Base-by-base conservation (phyloP, 2,888 invertebrate genomes). In the Cephus pulcher region DNA sequence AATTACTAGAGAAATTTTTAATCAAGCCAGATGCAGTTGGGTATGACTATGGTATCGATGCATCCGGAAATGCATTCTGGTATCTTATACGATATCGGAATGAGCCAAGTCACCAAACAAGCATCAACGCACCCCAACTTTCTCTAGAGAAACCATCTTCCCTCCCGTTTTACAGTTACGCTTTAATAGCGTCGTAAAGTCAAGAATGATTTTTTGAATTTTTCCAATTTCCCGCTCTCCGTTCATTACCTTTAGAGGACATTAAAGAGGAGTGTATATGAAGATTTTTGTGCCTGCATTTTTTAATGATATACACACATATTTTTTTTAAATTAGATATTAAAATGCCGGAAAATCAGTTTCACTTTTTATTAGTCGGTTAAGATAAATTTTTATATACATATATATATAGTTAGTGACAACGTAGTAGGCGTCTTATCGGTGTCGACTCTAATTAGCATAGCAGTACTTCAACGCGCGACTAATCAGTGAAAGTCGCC, bases 401-500 rank as follows among this genome's bases (percentile, higher is more conserved):
- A 23, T 9, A 23, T 40, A 15, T 34, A 11, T 34, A 40, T 15
- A 15, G 23, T 9, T 23, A 23, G 23, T 23, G 56, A 9, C 9
- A 56, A 56, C 2, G 23, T 23, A 56, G 56, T 23, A 23, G 56
- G 56, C 56, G 9, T 56, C 56, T 56, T 56, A 56, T 56, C 56
- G 56, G 56, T 56, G 56, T 23, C 56, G 56, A 34, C 12, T 71
- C 3, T 23, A 11, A 71, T 71, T 71, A 71, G 71, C 71, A 71
- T 71, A 71, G 12, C 34, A 15, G 33, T 34, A 23, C 34, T 32
- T 71, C 32, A 12, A 78, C 81, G 83, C 80, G 83, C 84, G 80
- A 86, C 84, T 86, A 86, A 86, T 86, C 86, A 86, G 86, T 83
- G 86, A 86, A 86, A 86, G 86, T 86, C 82, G 77, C 78, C 78